Percentiles rank a stretch among this genome's conserved stretches.
These are phyloP conservation scores for Bradysia coprophila DNA, from an alignment of 1,140 invertebrate species.

Conservation along the genomic window DNA sequence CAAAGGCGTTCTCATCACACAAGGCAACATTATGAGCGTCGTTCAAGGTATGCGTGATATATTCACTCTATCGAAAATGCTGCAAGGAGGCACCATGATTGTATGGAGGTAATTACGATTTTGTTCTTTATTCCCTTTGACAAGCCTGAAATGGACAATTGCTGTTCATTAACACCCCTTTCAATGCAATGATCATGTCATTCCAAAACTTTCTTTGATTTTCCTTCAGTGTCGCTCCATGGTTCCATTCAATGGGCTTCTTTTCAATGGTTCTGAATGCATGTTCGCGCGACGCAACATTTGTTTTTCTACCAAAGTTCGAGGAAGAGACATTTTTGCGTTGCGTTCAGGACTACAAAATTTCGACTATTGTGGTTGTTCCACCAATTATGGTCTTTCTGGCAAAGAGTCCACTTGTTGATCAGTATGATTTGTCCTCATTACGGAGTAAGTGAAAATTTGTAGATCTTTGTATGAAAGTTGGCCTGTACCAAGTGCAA, in stretches of 20 bases:
- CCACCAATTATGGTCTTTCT: conserved; percentile 43
- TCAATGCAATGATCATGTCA: too few species aligned
- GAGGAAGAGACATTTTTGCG: conserved; percentile 43
- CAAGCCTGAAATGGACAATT: too few species aligned
- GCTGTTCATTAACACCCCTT: too few species aligned
- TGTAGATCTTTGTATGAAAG: too few species aligned
- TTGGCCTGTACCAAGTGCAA: too few species aligned
- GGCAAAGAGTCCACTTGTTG: conserved; percentile 38
- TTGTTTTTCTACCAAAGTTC: conserved; percentile 41
- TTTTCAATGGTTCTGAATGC: not conserved
- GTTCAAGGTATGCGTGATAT: conserved; percentile 25
- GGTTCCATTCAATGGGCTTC: not conserved
- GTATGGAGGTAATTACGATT: not conserved
- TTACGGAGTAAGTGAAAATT: too few species aligned
- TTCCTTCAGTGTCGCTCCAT: not conserved
- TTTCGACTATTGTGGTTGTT: conserved; percentile 37
- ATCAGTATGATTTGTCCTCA: conserved; percentile 37
- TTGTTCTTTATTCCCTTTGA: not conserved
- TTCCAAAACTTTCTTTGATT: too few species aligned
- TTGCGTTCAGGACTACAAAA: conserved; percentile 36
- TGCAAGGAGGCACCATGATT: not conserved
- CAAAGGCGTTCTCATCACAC: conserved; percentile 72
- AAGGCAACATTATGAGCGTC: conserved; percentile 36
- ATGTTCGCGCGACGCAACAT: conserved; percentile 25
- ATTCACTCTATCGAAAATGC: not conserved